phyloP scores from a whole-genome alignment of 1,140 invertebrate genomes.

The Brachionus asplanchnoidis region DNA sequence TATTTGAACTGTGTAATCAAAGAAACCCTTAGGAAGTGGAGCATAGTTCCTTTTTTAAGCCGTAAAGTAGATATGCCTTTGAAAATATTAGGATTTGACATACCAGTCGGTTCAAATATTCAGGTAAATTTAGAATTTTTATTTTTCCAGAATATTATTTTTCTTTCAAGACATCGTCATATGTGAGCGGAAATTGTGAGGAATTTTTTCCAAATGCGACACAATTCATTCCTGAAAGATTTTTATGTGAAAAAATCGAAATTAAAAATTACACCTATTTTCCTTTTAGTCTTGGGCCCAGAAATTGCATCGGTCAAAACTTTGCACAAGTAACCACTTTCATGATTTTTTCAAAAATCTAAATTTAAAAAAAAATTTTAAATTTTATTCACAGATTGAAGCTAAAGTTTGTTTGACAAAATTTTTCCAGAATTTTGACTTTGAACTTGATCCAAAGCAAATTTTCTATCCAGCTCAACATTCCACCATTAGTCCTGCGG shows the following conservation, averaged over 20 bases:
- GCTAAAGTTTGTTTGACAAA: conserved; percentile 8
- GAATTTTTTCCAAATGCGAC: conserved; percentile 13
- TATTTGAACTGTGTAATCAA: conserved; percentile 8
- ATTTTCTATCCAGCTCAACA: neutral
- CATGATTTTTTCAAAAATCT: too few relatives aligned
- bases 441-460: conserved; percentile 9
- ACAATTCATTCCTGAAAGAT: neutral
- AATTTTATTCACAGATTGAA: neutral
- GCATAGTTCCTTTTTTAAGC: neutral
- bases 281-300: neutral
- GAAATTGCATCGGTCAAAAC: conserved; percentile 17
- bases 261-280: conserved; percentile 33
- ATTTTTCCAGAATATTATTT: neutral
- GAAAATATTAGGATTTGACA: neutral
- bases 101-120: neutral
- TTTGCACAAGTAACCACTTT: neutral
- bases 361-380: neutral
- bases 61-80: neutral
- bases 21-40: conserved; percentile 23
- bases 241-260: neutral
- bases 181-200: neutral
- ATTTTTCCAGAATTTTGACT: conserved; percentile 24
- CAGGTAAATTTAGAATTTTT: neutral
- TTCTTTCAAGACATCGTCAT: neutral
- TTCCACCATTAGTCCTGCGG: neutral